These are phyloP conservation scores for Calosoma granatense DNA, from an alignment of 1,140 invertebrate species.

Conservation along the genomic window DNA sequence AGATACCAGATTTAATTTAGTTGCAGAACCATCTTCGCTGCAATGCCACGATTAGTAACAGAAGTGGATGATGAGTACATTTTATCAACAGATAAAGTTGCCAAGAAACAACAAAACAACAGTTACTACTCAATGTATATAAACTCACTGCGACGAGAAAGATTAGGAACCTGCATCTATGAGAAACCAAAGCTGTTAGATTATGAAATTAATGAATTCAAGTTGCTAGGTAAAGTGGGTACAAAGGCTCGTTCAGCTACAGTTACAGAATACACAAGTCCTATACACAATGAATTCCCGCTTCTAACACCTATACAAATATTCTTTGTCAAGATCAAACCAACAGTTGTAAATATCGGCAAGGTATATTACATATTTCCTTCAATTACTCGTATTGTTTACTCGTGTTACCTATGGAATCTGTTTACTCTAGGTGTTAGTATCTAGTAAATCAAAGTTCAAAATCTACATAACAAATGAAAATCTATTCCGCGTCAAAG, in stretches of 20 bases:
- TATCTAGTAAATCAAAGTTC: not conserved
- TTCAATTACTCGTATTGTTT: no score
- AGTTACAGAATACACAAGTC: not conserved
- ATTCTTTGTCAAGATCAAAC: slow-evolving; percentile 27
- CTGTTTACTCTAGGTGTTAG: no score
- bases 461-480: not conserved
- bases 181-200: no score
- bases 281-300: not conserved
- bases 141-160: no score
- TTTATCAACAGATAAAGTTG: not conserved
- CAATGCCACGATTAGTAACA: not conserved
- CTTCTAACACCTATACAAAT: slow-evolving; percentile 30
- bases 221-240: no score
- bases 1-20: slow-evolving; percentile 9
- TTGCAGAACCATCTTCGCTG: slow-evolving; percentile 19
- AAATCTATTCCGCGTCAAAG: not conserved
- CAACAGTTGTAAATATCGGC: slow-evolving; percentile 24
- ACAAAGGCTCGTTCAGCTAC: not conserved
- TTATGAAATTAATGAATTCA: no score
- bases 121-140: not conserved
- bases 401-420: no score
- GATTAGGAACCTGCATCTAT: no score
- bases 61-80: not conserved
- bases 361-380: no score
- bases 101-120: not conserved